Evolutionary conservation across 2,797 vertebrate species (phyloP).

Genomic region (Myotis daubentonii): DNA sequence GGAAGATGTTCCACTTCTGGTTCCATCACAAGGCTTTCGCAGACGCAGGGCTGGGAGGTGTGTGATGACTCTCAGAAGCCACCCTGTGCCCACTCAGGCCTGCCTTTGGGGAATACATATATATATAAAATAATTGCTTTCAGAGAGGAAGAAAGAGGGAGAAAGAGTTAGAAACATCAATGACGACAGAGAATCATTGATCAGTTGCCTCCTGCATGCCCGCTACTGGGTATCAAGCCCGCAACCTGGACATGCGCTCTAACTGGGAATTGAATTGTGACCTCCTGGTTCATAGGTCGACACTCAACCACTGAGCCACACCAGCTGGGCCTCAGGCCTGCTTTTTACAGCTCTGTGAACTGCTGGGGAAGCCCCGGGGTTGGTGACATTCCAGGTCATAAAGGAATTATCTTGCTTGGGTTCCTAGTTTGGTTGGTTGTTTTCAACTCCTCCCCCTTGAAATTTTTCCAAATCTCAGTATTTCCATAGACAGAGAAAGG

Average conservation of each 20-base stretch:
- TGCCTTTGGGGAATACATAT: neutral
- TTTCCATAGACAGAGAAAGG: neutral
- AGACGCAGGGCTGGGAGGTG: neutral
- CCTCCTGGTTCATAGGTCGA: too few relatives aligned
- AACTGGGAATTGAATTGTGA: too few relatives aligned
- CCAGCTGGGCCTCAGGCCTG: too few relatives aligned
- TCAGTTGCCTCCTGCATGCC: too few relatives aligned
- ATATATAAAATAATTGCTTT: too few relatives aligned
- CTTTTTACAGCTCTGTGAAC: accelerated
- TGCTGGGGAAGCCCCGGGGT: neutral
- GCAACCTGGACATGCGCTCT: too few relatives aligned
- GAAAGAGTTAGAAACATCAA: too few relatives aligned
- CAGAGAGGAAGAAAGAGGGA: too few relatives aligned
- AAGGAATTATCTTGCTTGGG: neutral
- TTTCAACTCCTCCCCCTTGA: neutral
- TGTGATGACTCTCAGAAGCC: neutral
- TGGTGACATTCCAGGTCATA: neutral
- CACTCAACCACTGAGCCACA: too few relatives aligned
- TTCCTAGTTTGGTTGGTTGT: neutral
- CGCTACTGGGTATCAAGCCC: too few relatives aligned
- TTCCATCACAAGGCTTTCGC: neutral
- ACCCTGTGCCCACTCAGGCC: neutral
- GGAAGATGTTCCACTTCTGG: neutral
- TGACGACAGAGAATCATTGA: too few relatives aligned
- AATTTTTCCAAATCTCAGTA: neutral